These are phyloP conservation scores for Dione juno DNA, from an alignment of 2,888 invertebrate genomes.

Conservation along the genomic window DNA sequence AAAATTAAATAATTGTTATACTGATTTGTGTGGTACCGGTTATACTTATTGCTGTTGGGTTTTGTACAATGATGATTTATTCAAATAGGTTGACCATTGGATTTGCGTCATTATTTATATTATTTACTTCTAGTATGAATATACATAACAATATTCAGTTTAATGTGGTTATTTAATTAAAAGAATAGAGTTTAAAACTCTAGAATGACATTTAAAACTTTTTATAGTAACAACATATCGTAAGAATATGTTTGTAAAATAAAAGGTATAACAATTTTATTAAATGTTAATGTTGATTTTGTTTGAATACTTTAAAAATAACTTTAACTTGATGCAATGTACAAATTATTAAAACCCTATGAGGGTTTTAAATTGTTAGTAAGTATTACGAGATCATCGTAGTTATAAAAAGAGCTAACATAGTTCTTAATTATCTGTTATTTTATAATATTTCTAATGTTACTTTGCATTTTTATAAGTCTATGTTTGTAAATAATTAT, in stretches of 20 bases:
- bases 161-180: background rate
- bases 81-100: background rate
- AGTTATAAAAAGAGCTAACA: slow-evolving; percentile 8
- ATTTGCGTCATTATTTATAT: background rate
- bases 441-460: background rate
- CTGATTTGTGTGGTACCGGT: too few species aligned
- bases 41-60: too few species aligned
- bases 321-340: slow-evolving; percentile 42
- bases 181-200: slow-evolving; percentile 29
- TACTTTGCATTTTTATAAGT: background rate
- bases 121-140: background rate
- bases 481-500: background rate
- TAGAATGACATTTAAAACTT: background rate
- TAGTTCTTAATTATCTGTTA: background rate
- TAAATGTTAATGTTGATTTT: slow-evolving; percentile 20
- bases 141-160: background rate
- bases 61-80: background rate
- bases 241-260: slow-evolving; percentile 6
- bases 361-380: slow-evolving; percentile 44
- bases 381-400: slow-evolving; percentile 22
- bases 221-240: slow-evolving; percentile 18
- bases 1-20: background rate
- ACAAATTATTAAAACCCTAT: slow-evolving; percentile 42
- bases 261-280: background rate
- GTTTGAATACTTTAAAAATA: slow-evolving; percentile 29